A percentile compares a stretch with the other conserved stretches of the same genome.
Evolutionary conservation across 53 echinoderm and acorn worm genomes (phyloP).

Genomic region (Arbacia lixula): DNA sequence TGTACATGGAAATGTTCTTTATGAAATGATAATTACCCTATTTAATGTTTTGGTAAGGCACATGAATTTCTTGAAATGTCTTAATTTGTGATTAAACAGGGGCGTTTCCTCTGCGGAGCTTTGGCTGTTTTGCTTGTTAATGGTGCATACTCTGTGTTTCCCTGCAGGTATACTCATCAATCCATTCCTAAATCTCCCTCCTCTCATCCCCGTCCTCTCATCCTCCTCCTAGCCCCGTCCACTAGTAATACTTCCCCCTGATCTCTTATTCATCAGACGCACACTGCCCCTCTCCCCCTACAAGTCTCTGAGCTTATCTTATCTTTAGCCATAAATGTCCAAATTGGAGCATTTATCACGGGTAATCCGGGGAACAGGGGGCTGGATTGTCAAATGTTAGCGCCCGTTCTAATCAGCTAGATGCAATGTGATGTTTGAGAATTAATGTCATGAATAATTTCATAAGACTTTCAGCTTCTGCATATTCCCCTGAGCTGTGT

Average conservation of each 20-base stretch:
- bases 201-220: background rate
- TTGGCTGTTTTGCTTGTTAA: constrained; percentile 47
- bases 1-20: too few relatives aligned
- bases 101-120: too few relatives aligned
- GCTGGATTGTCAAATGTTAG: constrained; percentile 19
- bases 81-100: too few relatives aligned
- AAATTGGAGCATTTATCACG: constrained; percentile 45
- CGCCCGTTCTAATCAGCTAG: constrained; percentile 18
- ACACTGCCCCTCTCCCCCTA: too few relatives aligned
- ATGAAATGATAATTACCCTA: too few relatives aligned
- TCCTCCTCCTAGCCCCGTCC: background rate
- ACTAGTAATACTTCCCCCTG: background rate
- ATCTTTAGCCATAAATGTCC: constrained; percentile 6
- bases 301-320: background rate
- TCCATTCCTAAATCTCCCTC: background rate
- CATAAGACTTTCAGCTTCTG: constrained; percentile 7
- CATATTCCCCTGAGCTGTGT: constrained; percentile 13
- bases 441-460: constrained; percentile 14
- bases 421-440: background rate
- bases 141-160: constrained; percentile 26
- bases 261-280: constrained; percentile 21
- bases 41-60: too few relatives aligned
- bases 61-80: too few relatives aligned
- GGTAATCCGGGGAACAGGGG: background rate
- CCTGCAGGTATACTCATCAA: background rate